These are phyloP conservation scores for Sus cebifrons DNA, from an alignment of 2,797 vertebrate species.

Conservation along the genomic window DNA sequence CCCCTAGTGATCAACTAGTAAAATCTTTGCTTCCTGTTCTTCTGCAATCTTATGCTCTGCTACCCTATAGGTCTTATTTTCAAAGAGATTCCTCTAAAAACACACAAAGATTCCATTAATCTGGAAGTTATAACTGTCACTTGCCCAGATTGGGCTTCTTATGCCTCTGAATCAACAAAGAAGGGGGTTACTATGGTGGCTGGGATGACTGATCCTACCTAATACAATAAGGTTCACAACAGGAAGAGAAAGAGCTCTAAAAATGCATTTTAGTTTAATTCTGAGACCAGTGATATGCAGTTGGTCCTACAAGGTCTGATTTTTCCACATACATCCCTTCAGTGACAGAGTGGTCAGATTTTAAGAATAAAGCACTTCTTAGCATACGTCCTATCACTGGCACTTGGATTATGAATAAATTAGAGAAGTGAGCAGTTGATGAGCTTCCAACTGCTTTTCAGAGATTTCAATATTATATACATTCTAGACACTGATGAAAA, in stretches of 20 bases:
- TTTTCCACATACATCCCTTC: background rate
- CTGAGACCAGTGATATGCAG: background rate
- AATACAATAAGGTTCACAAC: background rate
- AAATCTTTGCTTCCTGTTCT: background rate
- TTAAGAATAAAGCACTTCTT: constrained; percentile 38
- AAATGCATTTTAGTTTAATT: constrained; percentile 28
- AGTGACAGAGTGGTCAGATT: background rate
- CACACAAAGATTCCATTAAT: background rate
- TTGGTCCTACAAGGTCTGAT: background rate
- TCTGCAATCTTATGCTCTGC: background rate
- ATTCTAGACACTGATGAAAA: background rate
- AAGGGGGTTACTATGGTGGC: background rate
- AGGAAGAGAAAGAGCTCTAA: constrained; percentile 7
- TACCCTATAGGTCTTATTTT: background rate
- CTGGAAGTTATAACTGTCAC: background rate
- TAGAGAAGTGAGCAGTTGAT: background rate
- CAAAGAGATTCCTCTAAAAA: background rate
- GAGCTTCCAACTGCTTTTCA: background rate
- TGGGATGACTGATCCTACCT: background rate
- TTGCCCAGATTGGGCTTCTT: background rate
- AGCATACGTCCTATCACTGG: background rate
- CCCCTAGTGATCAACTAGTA: background rate
- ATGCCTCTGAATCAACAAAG: background rate
- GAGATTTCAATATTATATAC: background rate
- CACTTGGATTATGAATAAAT: constrained; percentile 18